A percentile compares a stretch with the other conserved stretches of the same genome.
phyloP scores from a whole-genome alignment of 2,888 invertebrate species.

The Sesia apiformis region DNA sequence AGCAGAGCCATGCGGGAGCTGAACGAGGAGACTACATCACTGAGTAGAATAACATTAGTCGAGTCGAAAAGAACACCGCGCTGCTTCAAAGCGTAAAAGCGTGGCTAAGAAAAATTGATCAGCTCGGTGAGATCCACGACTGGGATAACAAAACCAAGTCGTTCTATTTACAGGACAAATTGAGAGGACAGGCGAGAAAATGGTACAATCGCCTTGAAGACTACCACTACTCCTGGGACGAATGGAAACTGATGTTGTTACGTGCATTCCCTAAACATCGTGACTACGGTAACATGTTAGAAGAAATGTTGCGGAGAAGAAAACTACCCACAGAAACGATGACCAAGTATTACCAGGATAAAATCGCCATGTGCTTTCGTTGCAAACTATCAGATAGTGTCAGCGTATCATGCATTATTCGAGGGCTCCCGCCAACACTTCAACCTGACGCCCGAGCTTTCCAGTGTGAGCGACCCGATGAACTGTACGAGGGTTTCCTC shows the following conservation, averaged over 20 bases:
- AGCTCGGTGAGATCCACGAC: too few relatives aligned
- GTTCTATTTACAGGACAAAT: too few relatives aligned
- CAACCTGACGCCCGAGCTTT: slow-evolving; percentile 17
- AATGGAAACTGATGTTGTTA: too few relatives aligned
- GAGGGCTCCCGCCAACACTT: too few relatives aligned
- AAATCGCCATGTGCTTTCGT: too few relatives aligned
- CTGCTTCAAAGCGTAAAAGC: neutral
- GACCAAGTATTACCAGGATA: slow-evolving; percentile 25
- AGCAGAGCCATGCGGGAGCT: neutral
- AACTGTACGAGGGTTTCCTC: too few relatives aligned
- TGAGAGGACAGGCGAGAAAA: too few relatives aligned
- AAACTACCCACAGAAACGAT: slow-evolving; percentile 14
- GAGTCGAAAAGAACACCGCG: neutral
- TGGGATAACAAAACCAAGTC: too few relatives aligned
- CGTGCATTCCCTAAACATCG: slow-evolving; percentile 18
- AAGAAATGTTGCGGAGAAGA: slow-evolving; percentile 15
- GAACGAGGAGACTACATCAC: neutral
- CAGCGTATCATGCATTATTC: slow-evolving; percentile 17
- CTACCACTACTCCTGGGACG: too few relatives aligned
- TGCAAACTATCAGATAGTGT: too few relatives aligned
- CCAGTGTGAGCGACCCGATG: slow-evolving; percentile 16
- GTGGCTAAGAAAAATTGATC: neutral
- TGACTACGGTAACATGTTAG: slow-evolving; percentile 13
- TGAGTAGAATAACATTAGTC: too few relatives aligned
- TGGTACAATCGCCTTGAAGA: too few relatives aligned